Conservation (phyloP, 2,888 invertebrate species). For the Aporophyla lueneburgensis region DNA sequence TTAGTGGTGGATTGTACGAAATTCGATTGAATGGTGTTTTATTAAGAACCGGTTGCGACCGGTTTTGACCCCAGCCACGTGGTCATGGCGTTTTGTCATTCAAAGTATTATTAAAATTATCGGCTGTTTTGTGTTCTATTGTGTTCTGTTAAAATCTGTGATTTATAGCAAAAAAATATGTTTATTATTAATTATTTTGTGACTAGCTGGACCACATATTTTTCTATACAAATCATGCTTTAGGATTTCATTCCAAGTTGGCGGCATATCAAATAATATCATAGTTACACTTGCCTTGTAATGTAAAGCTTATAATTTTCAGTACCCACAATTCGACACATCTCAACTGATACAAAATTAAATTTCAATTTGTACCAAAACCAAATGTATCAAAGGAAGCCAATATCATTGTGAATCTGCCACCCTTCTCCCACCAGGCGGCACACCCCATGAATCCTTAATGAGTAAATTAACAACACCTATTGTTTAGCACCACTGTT, state of each 20-base stretch:
- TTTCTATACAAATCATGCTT: background rate
- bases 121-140: slow-evolving; percentile 80
- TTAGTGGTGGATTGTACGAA: slow-evolving; percentile 75
- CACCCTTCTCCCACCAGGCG: slow-evolving; percentile 69
- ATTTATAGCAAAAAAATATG: slow-evolving; percentile 67
- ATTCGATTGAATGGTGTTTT: slow-evolving; percentile 88
- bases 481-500: slow-evolving; percentile 88
- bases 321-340: slow-evolving; percentile 38
- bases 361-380: slow-evolving; percentile 69
- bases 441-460: slow-evolving; percentile 88
- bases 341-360: slow-evolving; percentile 65
- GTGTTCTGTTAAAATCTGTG: slow-evolving; percentile 70
- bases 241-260: slow-evolving; percentile 5
- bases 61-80: slow-evolving; percentile 87
- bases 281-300: background rate
- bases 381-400: slow-evolving; percentile 72
- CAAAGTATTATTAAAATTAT: slow-evolving; percentile 86
- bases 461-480: slow-evolving; percentile 90
- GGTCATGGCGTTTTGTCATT: slow-evolving; percentile 86
- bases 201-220: background rate
- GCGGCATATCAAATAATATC: background rate
- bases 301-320: slow-evolving; percentile 12
- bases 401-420: slow-evolving; percentile 71
- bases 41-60: slow-evolving; percentile 86
- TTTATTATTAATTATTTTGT: slow-evolving; percentile 40